Conservation (phyloP, 2,888 invertebrate genomes). For the Platerodrilus igneus region DNA sequence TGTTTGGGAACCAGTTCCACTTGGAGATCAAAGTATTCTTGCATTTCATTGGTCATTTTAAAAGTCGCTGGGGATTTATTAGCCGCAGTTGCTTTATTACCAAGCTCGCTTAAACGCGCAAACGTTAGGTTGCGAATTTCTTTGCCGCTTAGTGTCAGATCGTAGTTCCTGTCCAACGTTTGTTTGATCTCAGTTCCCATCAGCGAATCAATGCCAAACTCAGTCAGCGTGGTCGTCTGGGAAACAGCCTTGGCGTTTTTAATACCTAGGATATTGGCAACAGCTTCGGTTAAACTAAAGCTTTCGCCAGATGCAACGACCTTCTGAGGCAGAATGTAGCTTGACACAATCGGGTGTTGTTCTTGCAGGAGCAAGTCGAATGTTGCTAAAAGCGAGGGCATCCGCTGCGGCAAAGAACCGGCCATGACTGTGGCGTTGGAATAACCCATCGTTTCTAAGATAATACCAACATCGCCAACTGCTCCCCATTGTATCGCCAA, state of each 20-base stretch:
- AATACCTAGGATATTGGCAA: constrained; percentile 86
- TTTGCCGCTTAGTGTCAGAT: constrained; percentile 82
- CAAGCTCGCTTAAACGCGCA: constrained; percentile 62
- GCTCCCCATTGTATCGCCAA: constrained; percentile 97
- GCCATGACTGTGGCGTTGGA: constrained; percentile 89
- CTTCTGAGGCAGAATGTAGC: constrained; percentile 78
- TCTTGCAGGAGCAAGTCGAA: constrained; percentile 89
- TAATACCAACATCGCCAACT: constrained; percentile 93
- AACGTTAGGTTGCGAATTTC: constrained; percentile 85
- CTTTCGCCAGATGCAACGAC: constrained; percentile 53
- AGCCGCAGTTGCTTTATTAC: constrained; percentile 35
- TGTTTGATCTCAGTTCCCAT: constrained; percentile 99
- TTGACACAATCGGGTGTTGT: constrained; percentile 74
- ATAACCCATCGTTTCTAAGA: constrained; percentile 84
- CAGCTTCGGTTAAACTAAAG: constrained; percentile 66
- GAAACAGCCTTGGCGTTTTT: constrained; percentile 79
- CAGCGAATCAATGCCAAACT: constrained; percentile 95
- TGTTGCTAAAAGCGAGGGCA: constrained; percentile 82
- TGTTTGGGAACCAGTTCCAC: constrained; percentile 71
- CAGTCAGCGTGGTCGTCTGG: constrained; percentile 73
- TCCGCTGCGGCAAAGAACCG: constrained; percentile 94
- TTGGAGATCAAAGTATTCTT: constrained; percentile 50
- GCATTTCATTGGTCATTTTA: constrained; percentile 35
- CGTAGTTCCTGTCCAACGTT: constrained; percentile 86
- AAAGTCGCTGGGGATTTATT: constrained; percentile 30